Conservation (phyloP, 2,113 vertebrate genomes). For the Elephas maximus region DNA sequence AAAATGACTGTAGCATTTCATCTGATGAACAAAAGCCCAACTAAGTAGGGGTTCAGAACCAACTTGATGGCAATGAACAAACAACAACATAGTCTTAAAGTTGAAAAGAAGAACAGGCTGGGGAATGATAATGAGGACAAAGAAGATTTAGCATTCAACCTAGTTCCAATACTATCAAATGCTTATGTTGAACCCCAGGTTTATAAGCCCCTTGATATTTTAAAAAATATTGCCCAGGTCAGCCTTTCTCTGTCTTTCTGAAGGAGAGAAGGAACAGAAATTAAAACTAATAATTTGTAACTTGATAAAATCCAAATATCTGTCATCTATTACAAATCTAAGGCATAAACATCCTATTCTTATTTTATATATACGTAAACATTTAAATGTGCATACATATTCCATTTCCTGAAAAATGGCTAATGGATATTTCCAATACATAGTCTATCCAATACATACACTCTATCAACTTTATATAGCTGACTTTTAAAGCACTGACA, state of each 20-base stretch:
- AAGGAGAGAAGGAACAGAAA: background rate
- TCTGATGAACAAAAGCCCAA: background rate
- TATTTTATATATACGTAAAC: slow-evolving; percentile 24
- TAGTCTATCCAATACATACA: background rate
- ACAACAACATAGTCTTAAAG: background rate
- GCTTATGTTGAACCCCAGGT: background rate
- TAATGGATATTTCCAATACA: background rate
- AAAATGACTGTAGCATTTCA: background rate
- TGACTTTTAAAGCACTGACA: slow-evolving; percentile 49
- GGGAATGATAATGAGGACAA: background rate
- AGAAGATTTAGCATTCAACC: background rate
- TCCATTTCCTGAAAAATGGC: slow-evolving; percentile 10
- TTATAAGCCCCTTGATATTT: background rate
- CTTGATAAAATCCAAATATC: background rate
- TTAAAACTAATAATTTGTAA: background rate
- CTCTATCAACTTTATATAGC: slow-evolving; percentile 14
- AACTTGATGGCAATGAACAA: background rate
- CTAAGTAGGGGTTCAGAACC: background rate
- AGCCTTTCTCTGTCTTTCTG: background rate
- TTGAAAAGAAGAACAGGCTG: background rate
- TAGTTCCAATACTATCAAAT: background rate
- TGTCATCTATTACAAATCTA: background rate
- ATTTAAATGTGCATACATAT: background rate
- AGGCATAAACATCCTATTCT: background rate
- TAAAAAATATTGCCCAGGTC: background rate